Conservation (phyloP, 2,113 vertebrate species). For the Ascaphus truei region DNA sequence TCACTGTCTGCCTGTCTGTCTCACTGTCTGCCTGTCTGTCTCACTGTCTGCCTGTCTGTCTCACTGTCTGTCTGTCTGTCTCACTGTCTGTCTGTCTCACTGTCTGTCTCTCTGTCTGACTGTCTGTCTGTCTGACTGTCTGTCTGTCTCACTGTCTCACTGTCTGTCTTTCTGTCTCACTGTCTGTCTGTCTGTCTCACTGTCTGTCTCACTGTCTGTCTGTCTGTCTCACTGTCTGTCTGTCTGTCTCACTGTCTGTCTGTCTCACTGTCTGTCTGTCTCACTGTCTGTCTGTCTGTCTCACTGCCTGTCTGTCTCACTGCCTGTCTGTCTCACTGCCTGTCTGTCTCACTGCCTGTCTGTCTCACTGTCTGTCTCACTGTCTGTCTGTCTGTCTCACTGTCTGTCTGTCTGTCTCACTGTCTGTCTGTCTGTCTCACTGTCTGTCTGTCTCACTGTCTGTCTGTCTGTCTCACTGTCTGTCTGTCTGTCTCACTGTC, state of each 20-base stretch:
- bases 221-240: not conserved
- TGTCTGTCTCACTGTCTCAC: not conserved
- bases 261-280: constrained; percentile 32
- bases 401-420: not conserved
- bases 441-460: not conserved
- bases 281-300: constrained; percentile 4
- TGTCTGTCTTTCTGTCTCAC: not conserved
- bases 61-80: not conserved
- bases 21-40: not conserved
- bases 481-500: too few species aligned
- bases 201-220: not conserved
- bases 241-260: not conserved
- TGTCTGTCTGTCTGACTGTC: not conserved
- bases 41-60: not conserved
- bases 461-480: too few species aligned
- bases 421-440: not conserved
- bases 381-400: not conserved
- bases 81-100: not conserved
- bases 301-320: not conserved
- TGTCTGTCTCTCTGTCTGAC: not conserved
- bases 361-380: not conserved
- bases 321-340: not conserved
- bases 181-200: not conserved
- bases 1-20: too few species aligned
- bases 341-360: not conserved